A percentile compares a stretch with the other conserved stretches of the same genome.
Conservation (phyloP, 2,888 invertebrate species). For the Thymelicus acteon region DNA sequence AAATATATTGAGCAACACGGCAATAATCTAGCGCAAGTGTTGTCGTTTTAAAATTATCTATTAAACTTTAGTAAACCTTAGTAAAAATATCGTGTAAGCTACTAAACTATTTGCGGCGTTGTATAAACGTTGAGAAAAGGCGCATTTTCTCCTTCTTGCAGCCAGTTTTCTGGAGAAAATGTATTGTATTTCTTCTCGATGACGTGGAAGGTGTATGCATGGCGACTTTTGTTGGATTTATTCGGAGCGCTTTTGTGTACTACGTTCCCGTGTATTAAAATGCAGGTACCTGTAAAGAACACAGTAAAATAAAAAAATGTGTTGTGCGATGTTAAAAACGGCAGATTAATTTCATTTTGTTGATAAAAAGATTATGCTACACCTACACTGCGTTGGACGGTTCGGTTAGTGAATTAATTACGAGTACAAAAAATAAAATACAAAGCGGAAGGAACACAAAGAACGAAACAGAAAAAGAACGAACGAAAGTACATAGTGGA, state of each 20-base stretch:
- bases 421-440: too few relatives aligned
- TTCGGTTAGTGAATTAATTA: too few relatives aligned
- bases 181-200: constrained; percentile 90
- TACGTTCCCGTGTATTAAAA: constrained; percentile 96
- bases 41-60: background rate
- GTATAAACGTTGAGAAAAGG: constrained; percentile 89
- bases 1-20: constrained; percentile 8
- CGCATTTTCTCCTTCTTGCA: constrained; percentile 88
- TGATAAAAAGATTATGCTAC: too few relatives aligned
- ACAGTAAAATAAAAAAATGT: background rate
- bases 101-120: constrained; percentile 69
- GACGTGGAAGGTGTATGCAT: constrained; percentile 98
- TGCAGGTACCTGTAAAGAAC: constrained; percentile 88
- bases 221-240: constrained; percentile 91
- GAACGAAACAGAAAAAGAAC: too few relatives aligned
- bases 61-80: background rate
- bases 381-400: too few relatives aligned
- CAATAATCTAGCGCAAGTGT: background rate
- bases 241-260: constrained; percentile 97
- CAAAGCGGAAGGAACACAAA: too few relatives aligned
- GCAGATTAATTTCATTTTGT: background rate
- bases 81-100: background rate
- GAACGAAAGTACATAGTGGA: too few relatives aligned
- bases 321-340: background rate
- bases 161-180: constrained; percentile 94